Evolutionary conservation across 2,797 vertebrate genomes (phyloP).

Genomic region (Hoplostethus atlanticus): DNA sequence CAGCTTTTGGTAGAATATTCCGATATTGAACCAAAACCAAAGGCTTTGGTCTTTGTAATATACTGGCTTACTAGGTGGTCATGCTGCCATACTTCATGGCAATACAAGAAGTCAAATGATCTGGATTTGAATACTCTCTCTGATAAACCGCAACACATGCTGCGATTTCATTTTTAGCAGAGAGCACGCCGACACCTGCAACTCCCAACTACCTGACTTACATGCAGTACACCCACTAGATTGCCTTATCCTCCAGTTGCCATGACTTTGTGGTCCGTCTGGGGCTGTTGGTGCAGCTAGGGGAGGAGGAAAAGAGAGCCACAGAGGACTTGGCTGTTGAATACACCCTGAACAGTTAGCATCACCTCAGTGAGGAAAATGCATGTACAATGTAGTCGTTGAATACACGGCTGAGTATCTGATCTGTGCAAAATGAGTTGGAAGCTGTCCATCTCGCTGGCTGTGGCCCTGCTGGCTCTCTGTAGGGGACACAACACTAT

Average conservation of each 20-base stretch:
- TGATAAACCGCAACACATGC: background rate
- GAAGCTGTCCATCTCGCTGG: conserved; percentile 65
- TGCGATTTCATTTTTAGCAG: background rate
- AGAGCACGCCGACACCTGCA: background rate
- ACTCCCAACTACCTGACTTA: conserved; percentile 6
- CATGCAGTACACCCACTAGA: conserved; percentile 6
- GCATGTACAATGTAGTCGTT: conserved; percentile 57
- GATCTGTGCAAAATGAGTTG: conserved; percentile 76
- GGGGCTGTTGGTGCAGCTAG: conserved; percentile 56
- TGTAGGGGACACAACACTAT: conserved; percentile 64
- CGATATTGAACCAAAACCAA: background rate
- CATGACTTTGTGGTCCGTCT: conserved; percentile 41
- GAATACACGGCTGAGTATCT: conserved; percentile 42
- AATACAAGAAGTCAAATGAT: background rate
- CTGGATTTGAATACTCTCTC: background rate
- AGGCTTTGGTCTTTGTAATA: background rate
- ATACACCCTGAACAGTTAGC: conserved; percentile 50
- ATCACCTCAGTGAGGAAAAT: conserved; percentile 51
- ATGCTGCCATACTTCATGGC: background rate
- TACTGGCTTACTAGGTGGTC: conserved; percentile 14
- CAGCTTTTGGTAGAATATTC: background rate
- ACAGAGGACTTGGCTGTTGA: conserved; percentile 62
- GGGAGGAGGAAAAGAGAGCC: conserved; percentile 60
- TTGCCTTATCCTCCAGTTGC: conserved; percentile 16
- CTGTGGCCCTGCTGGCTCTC: conserved; percentile 63